These are phyloP conservation scores for Pyrocoelia pectoralis DNA, from an alignment of 2,888 invertebrate species.

Conservation along the genomic window DNA sequence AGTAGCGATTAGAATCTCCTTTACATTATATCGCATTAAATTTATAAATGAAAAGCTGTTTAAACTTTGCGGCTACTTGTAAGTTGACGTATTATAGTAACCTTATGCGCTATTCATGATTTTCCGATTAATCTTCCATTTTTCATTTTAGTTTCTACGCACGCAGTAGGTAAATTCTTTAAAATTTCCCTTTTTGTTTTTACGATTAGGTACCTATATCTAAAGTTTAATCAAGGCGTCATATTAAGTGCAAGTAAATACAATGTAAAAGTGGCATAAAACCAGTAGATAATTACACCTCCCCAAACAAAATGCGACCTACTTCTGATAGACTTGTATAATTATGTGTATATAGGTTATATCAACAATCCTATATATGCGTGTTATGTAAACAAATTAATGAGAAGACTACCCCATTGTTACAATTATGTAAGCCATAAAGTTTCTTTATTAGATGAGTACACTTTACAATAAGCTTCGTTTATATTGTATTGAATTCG, in stretches of 20 bases:
- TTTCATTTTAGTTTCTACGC: too few species aligned
- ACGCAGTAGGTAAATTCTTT: too few species aligned
- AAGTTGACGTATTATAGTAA: too few species aligned
- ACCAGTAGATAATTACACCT: constrained; percentile 26
- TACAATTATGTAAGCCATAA: constrained; percentile 18
- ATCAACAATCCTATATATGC: constrained; percentile 15
- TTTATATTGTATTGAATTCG: background rate
- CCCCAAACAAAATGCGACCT: constrained; percentile 12
- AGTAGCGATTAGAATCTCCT: too few species aligned
- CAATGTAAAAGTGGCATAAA: constrained; percentile 19
- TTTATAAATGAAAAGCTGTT: too few species aligned
- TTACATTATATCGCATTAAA: too few species aligned
- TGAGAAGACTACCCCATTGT: constrained; percentile 17
- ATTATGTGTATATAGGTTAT: constrained; percentile 29
- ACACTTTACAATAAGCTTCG: constrained; percentile 16
- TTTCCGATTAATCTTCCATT: too few species aligned
- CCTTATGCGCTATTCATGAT: too few species aligned
- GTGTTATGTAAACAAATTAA: constrained; percentile 27
- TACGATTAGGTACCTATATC: background rate
- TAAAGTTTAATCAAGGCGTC: background rate
- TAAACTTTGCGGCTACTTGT: too few species aligned
- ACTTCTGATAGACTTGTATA: constrained; percentile 19
- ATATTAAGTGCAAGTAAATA: background rate
- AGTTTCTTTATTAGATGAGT: constrained; percentile 24
- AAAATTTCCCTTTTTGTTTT: background rate